Evolutionary conservation across 2,113 vertebrate species (phyloP).

Genomic region (Panthera leo): DNA sequence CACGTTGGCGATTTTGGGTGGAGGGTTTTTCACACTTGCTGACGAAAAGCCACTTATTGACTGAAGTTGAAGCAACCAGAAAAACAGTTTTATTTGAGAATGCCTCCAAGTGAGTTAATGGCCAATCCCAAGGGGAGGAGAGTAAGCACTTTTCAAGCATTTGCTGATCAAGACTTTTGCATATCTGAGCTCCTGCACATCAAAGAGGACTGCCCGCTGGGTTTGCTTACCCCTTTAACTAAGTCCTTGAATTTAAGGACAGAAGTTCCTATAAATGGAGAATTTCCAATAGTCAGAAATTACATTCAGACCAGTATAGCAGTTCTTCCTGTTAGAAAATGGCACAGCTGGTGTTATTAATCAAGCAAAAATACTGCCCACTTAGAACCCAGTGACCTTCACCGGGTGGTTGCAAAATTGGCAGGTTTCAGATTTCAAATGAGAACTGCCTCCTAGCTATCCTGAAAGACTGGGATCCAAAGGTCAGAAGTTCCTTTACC

Average conservation of each 20-base stretch:
- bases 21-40: conserved; percentile 23
- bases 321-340: conserved; percentile 8
- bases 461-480: conserved; percentile 19
- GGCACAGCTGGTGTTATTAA: neutral
- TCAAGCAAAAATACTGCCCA: neutral
- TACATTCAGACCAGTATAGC: neutral
- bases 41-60: conserved; percentile 41
- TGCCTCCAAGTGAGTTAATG: conserved; percentile 53
- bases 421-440: conserved; percentile 29
- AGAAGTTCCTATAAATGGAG: conserved; percentile 11
- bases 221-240: conserved; percentile 48
- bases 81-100: conserved; percentile 62
- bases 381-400: neutral
- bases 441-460: neutral
- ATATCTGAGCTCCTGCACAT: conserved; percentile 58
- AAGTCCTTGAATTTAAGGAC: conserved; percentile 47
- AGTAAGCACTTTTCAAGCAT: conserved; percentile 61
- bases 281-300: conserved; percentile 32
- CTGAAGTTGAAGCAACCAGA: conserved; percentile 50
- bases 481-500: conserved; percentile 8
- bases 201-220: conserved; percentile 61
- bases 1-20: neutral
- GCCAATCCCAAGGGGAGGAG: conserved; percentile 44
- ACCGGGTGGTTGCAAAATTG: neutral
- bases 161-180: conserved; percentile 67